Percentiles rank a stretch among this genome's conserved stretches.
Conservation (phyloP, 2,797 vertebrate genomes). For the Oreochromis mossambicus region DNA sequence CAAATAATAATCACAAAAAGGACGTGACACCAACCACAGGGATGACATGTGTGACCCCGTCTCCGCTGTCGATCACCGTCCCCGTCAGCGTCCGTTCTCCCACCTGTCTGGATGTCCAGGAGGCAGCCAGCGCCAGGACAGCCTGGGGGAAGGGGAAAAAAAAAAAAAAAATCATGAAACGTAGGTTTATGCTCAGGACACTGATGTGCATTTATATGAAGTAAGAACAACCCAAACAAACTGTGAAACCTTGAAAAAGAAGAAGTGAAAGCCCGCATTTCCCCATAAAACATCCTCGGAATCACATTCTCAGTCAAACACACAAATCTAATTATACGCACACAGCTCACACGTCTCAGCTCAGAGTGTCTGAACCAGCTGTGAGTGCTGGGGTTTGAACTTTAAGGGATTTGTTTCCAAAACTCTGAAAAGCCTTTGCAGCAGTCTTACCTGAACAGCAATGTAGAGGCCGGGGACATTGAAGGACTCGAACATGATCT, state of each 20-base stretch:
- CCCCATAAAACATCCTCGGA: neutral
- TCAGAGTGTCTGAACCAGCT: neutral
- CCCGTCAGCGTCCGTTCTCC: slow-evolving; percentile 93
- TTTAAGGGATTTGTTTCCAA: neutral
- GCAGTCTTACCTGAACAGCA: slow-evolving; percentile 85
- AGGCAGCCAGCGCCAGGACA: slow-evolving; percentile 94
- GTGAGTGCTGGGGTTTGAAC: neutral
- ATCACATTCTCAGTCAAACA: neutral
- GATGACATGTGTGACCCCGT: slow-evolving; percentile 96
- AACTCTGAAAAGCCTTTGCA: neutral
- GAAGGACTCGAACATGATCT: slow-evolving; percentile 97
- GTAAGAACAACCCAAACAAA: neutral
- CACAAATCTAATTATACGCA: neutral
- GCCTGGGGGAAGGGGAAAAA: slow-evolving; percentile 54
- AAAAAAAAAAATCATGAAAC: neutral
- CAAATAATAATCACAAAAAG: neutral
- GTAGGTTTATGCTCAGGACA: neutral
- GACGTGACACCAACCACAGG: slow-evolving; percentile 82
- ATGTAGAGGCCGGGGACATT: slow-evolving; percentile 94
- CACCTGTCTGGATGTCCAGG: slow-evolving; percentile 96
- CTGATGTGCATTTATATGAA: neutral
- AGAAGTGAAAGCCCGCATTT: slow-evolving; percentile 2
- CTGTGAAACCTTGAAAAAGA: neutral
- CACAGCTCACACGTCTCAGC: neutral
- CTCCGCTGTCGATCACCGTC: slow-evolving; percentile 95